Evolutionary conservation across 2,888 invertebrate genomes (phyloP).

Genomic region (Eupithecia exiguata): DNA sequence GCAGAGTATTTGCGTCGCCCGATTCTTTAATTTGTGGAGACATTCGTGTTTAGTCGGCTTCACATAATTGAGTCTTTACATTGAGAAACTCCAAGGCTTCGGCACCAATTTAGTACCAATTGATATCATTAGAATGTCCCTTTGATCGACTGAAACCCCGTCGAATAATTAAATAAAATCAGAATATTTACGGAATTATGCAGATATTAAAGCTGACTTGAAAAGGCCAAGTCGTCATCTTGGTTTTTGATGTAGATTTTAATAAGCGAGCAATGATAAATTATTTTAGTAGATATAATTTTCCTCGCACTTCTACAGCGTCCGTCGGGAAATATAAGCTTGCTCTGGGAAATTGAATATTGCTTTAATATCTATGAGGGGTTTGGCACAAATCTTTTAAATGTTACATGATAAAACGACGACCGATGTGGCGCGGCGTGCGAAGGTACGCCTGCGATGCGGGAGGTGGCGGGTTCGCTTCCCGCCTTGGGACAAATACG

Average conservation of each 20-base stretch:
- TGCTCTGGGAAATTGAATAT: background rate
- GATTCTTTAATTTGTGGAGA: constrained; percentile 79
- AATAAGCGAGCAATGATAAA: constrained; percentile 41
- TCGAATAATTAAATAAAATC: constrained; percentile 71
- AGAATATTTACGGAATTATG: constrained; percentile 52
- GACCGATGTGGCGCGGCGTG: too few relatives aligned
- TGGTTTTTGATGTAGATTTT: constrained; percentile 35
- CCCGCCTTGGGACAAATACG: too few relatives aligned
- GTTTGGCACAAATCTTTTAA: background rate
- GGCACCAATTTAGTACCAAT: constrained; percentile 74
- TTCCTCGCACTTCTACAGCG: constrained; percentile 35
- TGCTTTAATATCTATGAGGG: background rate
- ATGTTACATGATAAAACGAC: too few relatives aligned
- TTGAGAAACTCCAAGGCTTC: constrained; percentile 47
- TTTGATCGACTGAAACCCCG: constrained; percentile 70
- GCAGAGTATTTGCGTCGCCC: constrained; percentile 65
- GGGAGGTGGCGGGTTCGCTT: too few relatives aligned
- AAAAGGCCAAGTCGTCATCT: constrained; percentile 35
- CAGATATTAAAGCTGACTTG: constrained; percentile 43
- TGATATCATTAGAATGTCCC: constrained; percentile 68
- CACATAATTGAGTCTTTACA: constrained; percentile 73
- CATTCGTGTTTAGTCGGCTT: constrained; percentile 76
- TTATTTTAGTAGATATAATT: constrained; percentile 31
- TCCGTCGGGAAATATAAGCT: constrained; percentile 9
- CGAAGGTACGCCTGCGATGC: too few relatives aligned